These are phyloP conservation scores for Platyrinchus mystaceus DNA, from an alignment of 2,797 vertebrate species.

Conservation along the genomic window DNA sequence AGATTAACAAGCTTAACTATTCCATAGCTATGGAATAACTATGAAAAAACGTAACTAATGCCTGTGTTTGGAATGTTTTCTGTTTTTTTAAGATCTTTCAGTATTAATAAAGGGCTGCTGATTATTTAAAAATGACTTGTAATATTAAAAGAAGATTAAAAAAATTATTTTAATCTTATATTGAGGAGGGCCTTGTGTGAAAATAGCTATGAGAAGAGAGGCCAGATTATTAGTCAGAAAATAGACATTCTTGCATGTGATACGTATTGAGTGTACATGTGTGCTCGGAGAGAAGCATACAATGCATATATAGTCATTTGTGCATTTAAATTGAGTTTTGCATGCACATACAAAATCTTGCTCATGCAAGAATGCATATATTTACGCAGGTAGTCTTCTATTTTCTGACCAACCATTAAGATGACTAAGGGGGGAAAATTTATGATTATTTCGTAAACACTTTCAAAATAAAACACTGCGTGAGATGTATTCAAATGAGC, in stretches of 20 bases:
- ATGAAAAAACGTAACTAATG: background rate
- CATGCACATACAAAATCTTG: background rate
- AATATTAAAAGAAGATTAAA: background rate
- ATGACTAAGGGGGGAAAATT: conserved; percentile 59
- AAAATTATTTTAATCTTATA: background rate
- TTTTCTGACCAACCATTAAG: conserved; percentile 40
- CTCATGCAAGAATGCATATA: conserved; percentile 34
- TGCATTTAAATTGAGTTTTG: conserved; percentile 23
- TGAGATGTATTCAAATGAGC: background rate
- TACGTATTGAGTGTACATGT: background rate
- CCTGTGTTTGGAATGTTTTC: background rate
- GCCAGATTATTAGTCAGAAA: conserved; percentile 46
- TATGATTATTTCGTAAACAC: background rate
- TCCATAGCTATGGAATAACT: background rate
- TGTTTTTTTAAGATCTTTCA: background rate
- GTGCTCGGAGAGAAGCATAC: background rate
- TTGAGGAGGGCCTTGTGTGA: background rate
- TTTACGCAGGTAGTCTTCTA: conserved; percentile 6
- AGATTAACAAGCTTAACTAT: background rate
- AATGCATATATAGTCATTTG: background rate
- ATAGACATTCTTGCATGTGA: conserved; percentile 47
- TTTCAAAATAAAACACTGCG: background rate
- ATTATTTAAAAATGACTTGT: background rate
- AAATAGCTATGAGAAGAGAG: background rate
- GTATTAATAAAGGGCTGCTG: background rate